Evolutionary conservation across 2,888 invertebrate species (phyloP).

Genomic region (Acanthococcus lagerstroemiae): DNA sequence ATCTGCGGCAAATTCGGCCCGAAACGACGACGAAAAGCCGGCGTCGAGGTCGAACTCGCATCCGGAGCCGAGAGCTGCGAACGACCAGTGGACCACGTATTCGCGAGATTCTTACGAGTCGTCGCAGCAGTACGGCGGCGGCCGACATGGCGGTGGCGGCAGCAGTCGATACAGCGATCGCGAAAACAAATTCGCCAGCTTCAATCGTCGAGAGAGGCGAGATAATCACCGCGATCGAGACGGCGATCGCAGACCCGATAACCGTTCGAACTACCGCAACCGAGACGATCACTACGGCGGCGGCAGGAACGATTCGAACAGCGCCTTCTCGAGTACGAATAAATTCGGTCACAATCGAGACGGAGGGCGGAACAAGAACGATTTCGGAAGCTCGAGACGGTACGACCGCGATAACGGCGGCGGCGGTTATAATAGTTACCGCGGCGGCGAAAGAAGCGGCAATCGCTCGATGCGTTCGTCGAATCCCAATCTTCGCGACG

Average conservation of each 20-base stretch:
- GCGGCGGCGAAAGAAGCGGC: not conserved
- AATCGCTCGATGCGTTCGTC: not conserved
- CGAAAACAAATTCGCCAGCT: not conserved
- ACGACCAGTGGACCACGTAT: not conserved
- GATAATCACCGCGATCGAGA: not conserved
- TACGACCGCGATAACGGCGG: slow-evolving; percentile 4
- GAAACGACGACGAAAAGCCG: not conserved
- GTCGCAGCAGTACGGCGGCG: slow-evolving; percentile 1
- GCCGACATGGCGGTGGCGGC: not conserved
- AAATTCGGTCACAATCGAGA: not conserved
- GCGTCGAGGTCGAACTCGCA: not conserved
- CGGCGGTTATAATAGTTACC: slow-evolving; percentile 1
- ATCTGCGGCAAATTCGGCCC: not conserved
- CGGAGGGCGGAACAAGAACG: not conserved
- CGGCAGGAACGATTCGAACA: not conserved
- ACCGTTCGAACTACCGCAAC: not conserved
- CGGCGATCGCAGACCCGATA: not conserved
- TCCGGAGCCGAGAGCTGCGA: not conserved
- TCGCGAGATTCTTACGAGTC: not conserved
- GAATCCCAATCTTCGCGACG: not conserved
- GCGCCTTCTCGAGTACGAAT: not conserved
- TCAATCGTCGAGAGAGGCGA: slow-evolving; percentile 1
- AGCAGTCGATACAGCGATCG: not conserved
- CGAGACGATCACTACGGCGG: not conserved
- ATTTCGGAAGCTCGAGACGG: not conserved